Evolutionary conservation across 2,888 invertebrate genomes (phyloP), one percentile per base, ranked within the genome.

Genomic region (Plusia festucae): DNA sequence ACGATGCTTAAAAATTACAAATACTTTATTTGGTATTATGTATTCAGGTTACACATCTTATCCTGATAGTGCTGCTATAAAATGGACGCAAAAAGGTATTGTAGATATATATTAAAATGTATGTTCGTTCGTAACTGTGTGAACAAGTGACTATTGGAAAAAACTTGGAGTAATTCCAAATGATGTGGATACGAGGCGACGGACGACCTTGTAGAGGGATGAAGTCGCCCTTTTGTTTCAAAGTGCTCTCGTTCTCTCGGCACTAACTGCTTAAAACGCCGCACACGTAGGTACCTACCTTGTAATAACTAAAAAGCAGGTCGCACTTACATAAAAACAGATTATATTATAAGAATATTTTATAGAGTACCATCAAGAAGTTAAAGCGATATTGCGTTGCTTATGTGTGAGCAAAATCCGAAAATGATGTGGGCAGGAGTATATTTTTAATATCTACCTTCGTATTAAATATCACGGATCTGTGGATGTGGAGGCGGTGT

Each of bases 161-260:
- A 83, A 81, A 62, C 73, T 82, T 86, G 86, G 85, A 85, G 79
- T 71, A 60, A 75, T 72, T 83, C 86, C 86, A 86, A 86, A 74
- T 73, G 65, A 78, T 74, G 70, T 74, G 73, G 69, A 76, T 75
- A 57, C 70, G 65, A 78, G 70, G 69, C 67, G 75, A 62, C 67
- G 62, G 59, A 62, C 68, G 78, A 70, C 85, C 84, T 82, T 85
- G 79, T n/a, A 46, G 62, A 56, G 63, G 70, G 61, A 66, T 59
- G 18, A 49, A 70, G 52, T 59, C 70, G 66, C 60, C 65, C 78
- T 74, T 72, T 60, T 62, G 58, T 62, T 65, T 55, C 40, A 57
- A 63, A 73, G 65, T 67, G 65, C 57, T 57, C 24, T 51, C 32
- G 53, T 51, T 65, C 61, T 44, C 57, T 53, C 62, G 32, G 16